Evolutionary conservation across 2,797 vertebrate genomes (phyloP), one percentile per base, ranked within the genome.

Genomic region (Hapalemur alaotrensis): DNA sequence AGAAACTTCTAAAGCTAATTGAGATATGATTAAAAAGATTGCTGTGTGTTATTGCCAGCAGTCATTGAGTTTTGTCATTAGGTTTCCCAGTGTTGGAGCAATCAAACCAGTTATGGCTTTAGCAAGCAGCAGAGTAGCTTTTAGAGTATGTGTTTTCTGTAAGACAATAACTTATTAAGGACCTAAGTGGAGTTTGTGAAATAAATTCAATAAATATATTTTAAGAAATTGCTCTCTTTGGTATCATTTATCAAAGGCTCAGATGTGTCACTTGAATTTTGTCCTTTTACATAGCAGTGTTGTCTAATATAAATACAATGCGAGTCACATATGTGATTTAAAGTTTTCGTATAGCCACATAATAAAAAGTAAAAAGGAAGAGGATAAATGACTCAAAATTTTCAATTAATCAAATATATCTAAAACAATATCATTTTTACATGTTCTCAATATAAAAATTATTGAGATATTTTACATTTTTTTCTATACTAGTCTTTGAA

Each of bases 1-100:
- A 98, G 97, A 98, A 98, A 96, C 93, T 95, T 96, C 78, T 98
- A 94, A 97, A 98, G 97, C 97, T 98, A 98, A 99, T 98, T 98
- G 98, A 97, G 97, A 87, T 96, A 95, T 98, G 98, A 98, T 98
- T 98, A 98, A 98, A 98, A 98, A 98, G 97, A 98, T 98, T 88
- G 94, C 80, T 97, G 92, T 80, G 35, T 0, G 5, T 85, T 98
- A 97, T 88, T 98, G 97, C 98, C 97, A 95, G 96, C 98, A 98
- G 98, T 96, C 97, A 89, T 48, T 92, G 98, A 95, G 97, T 98
- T 98, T 97, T 98, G 97, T 98, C 98, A 97, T 98, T 98, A 97
- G 97, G 84, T 57, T 98, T 91, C 96, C 95, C 95, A 96, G 85
- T 93, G 92, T 0, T 97, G 95, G 87, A 89, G 97, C 96, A 98